phyloP scores from a whole-genome alignment of 2,113 vertebrate species.

The Chaetodon trifascialis region DNA sequence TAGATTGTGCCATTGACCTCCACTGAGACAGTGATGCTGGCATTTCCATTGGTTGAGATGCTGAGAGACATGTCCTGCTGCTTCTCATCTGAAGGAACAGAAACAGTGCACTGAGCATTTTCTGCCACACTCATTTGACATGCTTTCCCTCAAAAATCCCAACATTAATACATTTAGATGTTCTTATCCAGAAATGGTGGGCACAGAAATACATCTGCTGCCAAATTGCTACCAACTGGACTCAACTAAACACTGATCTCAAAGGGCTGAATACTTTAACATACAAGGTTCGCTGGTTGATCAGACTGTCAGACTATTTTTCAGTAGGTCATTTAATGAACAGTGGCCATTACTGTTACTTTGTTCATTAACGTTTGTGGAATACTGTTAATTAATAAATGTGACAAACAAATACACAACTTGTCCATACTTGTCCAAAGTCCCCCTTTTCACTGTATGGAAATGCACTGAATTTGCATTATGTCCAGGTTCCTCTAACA shows the following conservation, averaged over 20 bases:
- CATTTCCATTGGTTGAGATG: constrained; percentile 84
- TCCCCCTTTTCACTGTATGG: not conserved
- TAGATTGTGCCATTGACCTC: constrained; percentile 87
- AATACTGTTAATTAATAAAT: not conserved
- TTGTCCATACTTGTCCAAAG: not conserved
- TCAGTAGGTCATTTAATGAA: not conserved
- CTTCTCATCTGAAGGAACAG: constrained; percentile 78
- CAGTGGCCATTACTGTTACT: not conserved
- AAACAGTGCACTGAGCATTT: not conserved
- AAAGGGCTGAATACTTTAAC: not conserved
- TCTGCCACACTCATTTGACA: too few relatives aligned
- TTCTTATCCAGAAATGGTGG: not conserved
- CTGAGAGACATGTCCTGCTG: constrained; percentile 86
- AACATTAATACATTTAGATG: not conserved
- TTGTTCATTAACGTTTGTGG: not conserved
- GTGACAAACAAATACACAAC: not conserved
- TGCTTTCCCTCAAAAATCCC: too few relatives aligned
- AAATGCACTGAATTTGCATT: not conserved
- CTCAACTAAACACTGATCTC: not conserved
- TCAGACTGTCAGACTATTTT: not conserved
- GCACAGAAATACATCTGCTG: not conserved
- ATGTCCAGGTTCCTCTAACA: not conserved
- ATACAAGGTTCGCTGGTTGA: too few relatives aligned
- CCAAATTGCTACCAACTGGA: not conserved
- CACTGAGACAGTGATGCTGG: constrained; percentile 87